Percentiles rank a stretch among this genome's conserved stretches.
phyloP scores from a whole-genome alignment of 2,797 vertebrate species.

The Clarias platycephalus region DNA sequence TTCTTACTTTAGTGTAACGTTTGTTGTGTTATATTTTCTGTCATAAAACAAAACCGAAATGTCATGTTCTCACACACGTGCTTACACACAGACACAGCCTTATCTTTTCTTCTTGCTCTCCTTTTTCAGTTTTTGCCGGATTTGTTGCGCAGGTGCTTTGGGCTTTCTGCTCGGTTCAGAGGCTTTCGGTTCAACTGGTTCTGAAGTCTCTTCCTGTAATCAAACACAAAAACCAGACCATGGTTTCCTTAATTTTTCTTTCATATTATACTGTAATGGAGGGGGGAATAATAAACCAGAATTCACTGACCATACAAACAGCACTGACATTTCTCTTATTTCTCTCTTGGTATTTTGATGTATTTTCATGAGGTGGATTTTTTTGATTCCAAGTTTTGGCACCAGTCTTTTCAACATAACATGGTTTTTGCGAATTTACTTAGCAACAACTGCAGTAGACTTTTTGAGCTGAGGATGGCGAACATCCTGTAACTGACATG shows the following conservation, averaged over 20 bases:
- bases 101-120: conserved; percentile 83
- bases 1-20: neutral
- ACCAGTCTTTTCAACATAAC: too few species aligned
- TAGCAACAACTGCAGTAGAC: too few species aligned
- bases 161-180: conserved; percentile 73
- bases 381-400: too few species aligned
- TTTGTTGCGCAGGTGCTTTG: conserved; percentile 69
- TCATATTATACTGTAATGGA: neutral
- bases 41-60: conserved; percentile 4
- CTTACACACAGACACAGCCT: neutral
- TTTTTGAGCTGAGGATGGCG: too few species aligned
- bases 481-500: too few species aligned
- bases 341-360: neutral
- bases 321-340: neutral
- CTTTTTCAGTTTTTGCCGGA: conserved; percentile 79
- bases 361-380: neutral
- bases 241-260: neutral
- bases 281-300: neutral
- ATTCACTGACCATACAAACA: neutral
- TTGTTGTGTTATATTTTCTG: neutral
- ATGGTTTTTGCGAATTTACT: too few species aligned
- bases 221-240: conserved; percentile 23
- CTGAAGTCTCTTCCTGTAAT: conserved; percentile 68
- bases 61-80: conserved; percentile 22
- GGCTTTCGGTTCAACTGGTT: conserved; percentile 63